Conservation (phyloP, 2,113 vertebrate genomes). For the Pleuronectes platessa region DNA sequence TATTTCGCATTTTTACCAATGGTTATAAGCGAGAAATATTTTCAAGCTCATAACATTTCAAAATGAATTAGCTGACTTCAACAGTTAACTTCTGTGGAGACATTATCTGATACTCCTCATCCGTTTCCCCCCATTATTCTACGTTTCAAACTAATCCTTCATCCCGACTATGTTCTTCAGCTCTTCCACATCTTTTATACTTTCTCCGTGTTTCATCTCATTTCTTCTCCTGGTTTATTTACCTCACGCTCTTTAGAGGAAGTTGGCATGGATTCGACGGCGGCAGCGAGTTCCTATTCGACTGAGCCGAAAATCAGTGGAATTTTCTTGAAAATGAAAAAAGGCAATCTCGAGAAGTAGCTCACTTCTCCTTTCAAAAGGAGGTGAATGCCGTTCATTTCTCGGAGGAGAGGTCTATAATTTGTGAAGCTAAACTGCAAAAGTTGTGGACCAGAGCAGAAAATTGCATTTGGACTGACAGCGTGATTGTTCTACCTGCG, state of each 20-base stretch:
- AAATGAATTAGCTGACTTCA: conserved; percentile 18
- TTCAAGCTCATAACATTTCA: conserved; percentile 7
- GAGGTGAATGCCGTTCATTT: background rate
- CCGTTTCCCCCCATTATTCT: background rate
- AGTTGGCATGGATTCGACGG: background rate
- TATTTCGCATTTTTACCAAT: conserved; percentile 1
- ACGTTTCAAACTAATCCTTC: background rate
- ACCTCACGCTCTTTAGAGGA: conserved; percentile 1
- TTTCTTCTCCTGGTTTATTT: conserved; percentile 13
- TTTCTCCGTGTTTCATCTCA: background rate
- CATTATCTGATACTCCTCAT: background rate
- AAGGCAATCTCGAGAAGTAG: background rate
- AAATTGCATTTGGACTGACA: conserved; percentile 12
- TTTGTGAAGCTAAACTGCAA: conserved; percentile 3
- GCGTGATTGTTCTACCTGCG: background rate
- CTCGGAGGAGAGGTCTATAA: background rate
- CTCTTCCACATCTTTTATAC: background rate
- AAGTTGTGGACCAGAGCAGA: background rate
- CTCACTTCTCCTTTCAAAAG: background rate
- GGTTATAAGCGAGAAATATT: background rate
- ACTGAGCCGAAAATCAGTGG: conserved; percentile 10
- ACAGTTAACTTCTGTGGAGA: background rate
- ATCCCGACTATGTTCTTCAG: background rate
- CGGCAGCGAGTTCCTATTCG: background rate
- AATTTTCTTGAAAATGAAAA: conserved; percentile 18